Conservation (phyloP, 2,113 vertebrate genomes). For the Fregata magnificens region DNA sequence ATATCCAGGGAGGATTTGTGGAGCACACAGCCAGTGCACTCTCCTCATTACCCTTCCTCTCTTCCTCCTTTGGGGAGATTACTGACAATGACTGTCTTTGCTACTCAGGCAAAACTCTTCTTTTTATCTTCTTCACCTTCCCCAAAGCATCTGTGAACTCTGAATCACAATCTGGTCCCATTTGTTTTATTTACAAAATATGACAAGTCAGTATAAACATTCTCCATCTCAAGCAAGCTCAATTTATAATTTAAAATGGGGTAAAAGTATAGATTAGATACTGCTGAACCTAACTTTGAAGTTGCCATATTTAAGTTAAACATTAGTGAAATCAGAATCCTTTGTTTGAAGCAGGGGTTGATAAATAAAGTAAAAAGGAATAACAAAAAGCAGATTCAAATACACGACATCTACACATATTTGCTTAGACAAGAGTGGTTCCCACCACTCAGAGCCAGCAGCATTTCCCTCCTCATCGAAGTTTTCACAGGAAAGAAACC, state of each 20-base stretch:
- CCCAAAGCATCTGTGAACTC: not conserved
- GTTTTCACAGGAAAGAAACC: not conserved
- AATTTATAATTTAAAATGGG: not conserved
- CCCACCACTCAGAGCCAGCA: not conserved
- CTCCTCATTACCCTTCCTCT: not conserved
- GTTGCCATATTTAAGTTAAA: not conserved
- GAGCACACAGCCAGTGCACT: not conserved
- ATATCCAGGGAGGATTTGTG: not conserved
- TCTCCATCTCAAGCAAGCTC: not conserved
- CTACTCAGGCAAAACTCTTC: not conserved
- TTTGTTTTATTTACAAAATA: conserved; percentile 16
- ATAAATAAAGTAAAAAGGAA: not conserved
- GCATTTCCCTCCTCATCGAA: not conserved
- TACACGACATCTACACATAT: accelerated
- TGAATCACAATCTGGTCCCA: not conserved
- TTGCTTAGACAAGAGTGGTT: not conserved
- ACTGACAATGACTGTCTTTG: not conserved
- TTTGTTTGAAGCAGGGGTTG: not conserved
- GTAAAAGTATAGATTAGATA: conserved; percentile 7
- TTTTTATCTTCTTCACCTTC: not conserved
- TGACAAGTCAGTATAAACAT: not conserved
- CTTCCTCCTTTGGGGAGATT: not conserved
- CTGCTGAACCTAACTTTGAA: not conserved
- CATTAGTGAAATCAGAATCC: not conserved
- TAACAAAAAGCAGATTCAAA: not conserved